Evolutionary conservation across 2,797 vertebrate genomes (phyloP).

Genomic region (Kryptopterus vitreolus): DNA sequence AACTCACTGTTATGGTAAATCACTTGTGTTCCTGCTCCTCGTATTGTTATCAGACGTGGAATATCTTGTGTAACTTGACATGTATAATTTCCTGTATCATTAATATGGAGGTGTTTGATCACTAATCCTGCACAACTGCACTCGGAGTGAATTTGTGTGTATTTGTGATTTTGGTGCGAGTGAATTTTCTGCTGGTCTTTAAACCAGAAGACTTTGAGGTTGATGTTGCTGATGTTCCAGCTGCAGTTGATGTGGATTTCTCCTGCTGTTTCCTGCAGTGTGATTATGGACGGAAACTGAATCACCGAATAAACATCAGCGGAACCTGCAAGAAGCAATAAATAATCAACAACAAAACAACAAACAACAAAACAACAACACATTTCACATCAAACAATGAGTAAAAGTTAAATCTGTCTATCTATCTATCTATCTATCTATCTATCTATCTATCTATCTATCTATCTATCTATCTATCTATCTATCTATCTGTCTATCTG

Average conservation of each 20-base stretch:
- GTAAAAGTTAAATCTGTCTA: too few relatives aligned
- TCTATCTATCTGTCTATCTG: too few relatives aligned
- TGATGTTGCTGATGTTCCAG: not conserved
- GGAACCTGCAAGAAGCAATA: not conserved
- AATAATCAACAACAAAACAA: too few relatives aligned
- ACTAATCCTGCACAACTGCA: not conserved
- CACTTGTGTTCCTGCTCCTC: not conserved
- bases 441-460: too few relatives aligned
- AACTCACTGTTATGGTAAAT: not conserved
- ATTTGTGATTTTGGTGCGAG: not conserved
- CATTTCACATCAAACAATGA: too few relatives aligned
- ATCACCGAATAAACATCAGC: not conserved
- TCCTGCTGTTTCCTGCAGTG: not conserved
- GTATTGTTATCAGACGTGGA: not conserved
- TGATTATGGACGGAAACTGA: constrained; percentile 2
- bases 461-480: too few relatives aligned
- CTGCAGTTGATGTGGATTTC: constrained; percentile 10
- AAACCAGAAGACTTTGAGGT: constrained; percentile 11
- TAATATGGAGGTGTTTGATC: not conserved
- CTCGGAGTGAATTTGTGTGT: not conserved
- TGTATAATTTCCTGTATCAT: not conserved
- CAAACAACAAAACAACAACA: too few relatives aligned
- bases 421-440: too few relatives aligned
- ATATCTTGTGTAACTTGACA: constrained; percentile 24
- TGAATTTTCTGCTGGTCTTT: not conserved